Base-by-base conservation (phyloP, 2,113 vertebrate genomes). In the Procapra przewalskii region DNA sequence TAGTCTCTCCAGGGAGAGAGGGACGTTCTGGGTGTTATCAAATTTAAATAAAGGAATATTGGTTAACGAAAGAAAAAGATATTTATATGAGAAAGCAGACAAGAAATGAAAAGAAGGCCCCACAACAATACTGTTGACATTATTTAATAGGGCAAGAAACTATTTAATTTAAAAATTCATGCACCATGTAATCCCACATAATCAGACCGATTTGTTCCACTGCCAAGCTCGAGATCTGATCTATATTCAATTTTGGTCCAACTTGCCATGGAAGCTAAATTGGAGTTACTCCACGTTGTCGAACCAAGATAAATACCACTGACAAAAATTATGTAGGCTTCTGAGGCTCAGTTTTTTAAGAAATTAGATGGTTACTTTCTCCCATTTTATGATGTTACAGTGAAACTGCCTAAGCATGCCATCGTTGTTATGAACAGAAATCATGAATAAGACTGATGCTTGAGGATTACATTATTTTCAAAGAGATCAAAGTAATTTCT, bases 91-190 rank as follows among this genome's bases (percentile, higher is more conserved):
- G 8, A 97, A 96, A 94, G 93, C 86, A 95, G 62, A 62, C 27
- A 92, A 92, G 80, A 96, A 98, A 64, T 88, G 13, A 98, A 96
- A 95, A 85, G 80, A 80, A n/a, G 36, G 57, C 92, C 48, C 33
- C 86, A 54, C 90, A 97, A 36, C 52, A 97, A 7, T 36, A 84
- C 91, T 79, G 57, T 0, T 27, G 10, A 48, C 91, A 19, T 94
- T 94, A 88, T 88, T 97, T 98, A 98, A 95, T 57, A 95, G 45
- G 33, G 88, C 91, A 97, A 92, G 86, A 97, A 98, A 96, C 31
- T 48, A 83, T 6, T 83, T 97, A 86, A 97, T 97, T 97, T 98
- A 82, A 97, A 98, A 98, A 92, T 79, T 94, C 57, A 62, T 84
- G 80, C 27, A 57, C 33, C 59, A 79, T 96, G 86, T 96, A 95